Evolutionary conservation across 2,797 vertebrate species (phyloP).

Genomic region (Anolis apletophallus): DNA sequence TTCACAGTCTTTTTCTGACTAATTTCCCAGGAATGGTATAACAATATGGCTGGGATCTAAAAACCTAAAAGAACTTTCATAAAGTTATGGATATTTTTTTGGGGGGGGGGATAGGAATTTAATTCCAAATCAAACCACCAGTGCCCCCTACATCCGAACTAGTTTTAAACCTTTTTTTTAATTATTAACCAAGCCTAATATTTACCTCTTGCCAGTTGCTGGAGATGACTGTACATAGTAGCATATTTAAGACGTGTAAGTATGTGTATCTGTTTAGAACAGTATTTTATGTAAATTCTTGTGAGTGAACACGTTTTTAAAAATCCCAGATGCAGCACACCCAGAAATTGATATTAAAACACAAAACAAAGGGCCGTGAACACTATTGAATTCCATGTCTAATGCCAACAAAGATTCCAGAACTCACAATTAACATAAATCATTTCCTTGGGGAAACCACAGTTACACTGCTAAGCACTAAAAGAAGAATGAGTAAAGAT

Average conservation of each 20-base stretch:
- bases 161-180: no score
- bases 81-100: no score
- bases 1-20: background rate
- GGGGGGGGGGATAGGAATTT: no score
- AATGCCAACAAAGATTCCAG: background rate
- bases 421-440: background rate
- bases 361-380: background rate
- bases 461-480: rapidly evolving
- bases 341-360: background rate
- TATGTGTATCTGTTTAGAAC: background rate
- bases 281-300: background rate
- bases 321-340: background rate
- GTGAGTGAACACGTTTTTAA: background rate
- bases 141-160: no score
- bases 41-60: background rate
- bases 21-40: background rate
- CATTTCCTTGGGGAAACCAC: background rate
- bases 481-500: background rate
- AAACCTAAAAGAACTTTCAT: no score
- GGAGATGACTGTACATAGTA: background rate
- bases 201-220: background rate
- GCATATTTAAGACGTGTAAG: background rate
- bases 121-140: no score
- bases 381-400: background rate
- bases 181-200: no score